Conservation (phyloP, 2,888 invertebrate species). For the Homarus gammarus region DNA sequence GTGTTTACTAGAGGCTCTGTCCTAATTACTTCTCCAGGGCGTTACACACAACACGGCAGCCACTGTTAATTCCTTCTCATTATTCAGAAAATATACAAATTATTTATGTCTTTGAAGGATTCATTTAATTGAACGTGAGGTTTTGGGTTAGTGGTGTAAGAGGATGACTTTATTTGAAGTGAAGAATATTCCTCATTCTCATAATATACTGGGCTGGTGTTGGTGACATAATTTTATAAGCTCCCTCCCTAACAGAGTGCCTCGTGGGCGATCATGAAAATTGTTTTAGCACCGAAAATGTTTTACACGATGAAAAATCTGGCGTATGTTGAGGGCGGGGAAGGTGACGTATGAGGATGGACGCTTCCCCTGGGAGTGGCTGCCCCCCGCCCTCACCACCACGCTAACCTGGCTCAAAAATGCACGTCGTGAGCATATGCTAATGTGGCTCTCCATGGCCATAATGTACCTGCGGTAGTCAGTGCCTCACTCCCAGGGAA, state of each 20-base stretch:
- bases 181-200: no score
- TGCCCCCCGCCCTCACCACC: not conserved
- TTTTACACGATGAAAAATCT: conserved; percentile 31
- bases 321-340: conserved; percentile 19
- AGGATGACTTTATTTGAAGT: no score
- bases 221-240: not conserved
- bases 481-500: not conserved
- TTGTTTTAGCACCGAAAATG: conserved; percentile 40
- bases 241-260: not conserved
- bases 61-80: not conserved
- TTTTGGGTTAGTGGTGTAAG: no score
- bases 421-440: not conserved
- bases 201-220: no score
- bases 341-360: not conserved
- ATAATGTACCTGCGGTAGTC: not conserved
- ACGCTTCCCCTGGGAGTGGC: not conserved
- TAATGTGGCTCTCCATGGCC: not conserved
- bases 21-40: not conserved
- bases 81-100: not conserved
- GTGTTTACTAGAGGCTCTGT: not conserved
- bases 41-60: not conserved
- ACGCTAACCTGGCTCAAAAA: not conserved
- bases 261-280: conserved; percentile 10
- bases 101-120: no score
- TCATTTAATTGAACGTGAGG: no score